These are phyloP conservation scores for Idris sp. DNA, from an alignment of 1,140 invertebrate genomes.

Conservation along the genomic window DNA sequence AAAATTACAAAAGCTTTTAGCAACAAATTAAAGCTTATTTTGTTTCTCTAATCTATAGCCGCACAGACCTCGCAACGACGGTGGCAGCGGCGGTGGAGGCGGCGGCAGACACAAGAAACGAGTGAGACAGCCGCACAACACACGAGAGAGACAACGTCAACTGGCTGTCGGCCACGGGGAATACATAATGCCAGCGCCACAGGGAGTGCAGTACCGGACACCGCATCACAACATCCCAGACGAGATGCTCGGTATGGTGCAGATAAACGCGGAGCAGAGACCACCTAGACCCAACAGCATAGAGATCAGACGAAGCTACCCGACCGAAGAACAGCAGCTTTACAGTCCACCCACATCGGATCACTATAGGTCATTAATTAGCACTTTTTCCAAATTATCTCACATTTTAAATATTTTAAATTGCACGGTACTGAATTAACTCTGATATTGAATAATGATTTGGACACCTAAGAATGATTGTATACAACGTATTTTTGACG, in stretches of 20 bases:
- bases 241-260: constrained; percentile 75
- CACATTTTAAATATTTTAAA: too few species aligned
- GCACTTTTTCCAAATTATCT: too few species aligned
- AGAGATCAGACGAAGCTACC: constrained; percentile 84
- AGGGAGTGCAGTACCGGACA: constrained; percentile 73
- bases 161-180: constrained; percentile 90
- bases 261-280: constrained; percentile 76
- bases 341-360: constrained; percentile 75
- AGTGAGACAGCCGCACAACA: constrained; percentile 91
- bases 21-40: too few species aligned
- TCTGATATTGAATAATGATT: too few species aligned
- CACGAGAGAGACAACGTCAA: constrained; percentile 89
- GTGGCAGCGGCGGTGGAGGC: constrained; percentile 76
- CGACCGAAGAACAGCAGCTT: constrained; percentile 80
- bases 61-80: constrained; percentile 81
- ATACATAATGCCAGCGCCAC: constrained; percentile 87
- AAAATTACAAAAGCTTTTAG: too few species aligned
- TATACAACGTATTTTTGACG: too few species aligned
- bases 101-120: constrained; percentile 87
- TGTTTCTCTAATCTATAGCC: constrained; percentile 75
- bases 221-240: constrained; percentile 74
- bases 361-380: constrained; percentile 74
- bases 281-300: constrained; percentile 87
- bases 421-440: too few species aligned
- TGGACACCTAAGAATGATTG: too few species aligned